These are phyloP conservation scores for Ceratotherium simum DNA, from an alignment of 2,113 vertebrate species.

Conservation along the genomic window DNA sequence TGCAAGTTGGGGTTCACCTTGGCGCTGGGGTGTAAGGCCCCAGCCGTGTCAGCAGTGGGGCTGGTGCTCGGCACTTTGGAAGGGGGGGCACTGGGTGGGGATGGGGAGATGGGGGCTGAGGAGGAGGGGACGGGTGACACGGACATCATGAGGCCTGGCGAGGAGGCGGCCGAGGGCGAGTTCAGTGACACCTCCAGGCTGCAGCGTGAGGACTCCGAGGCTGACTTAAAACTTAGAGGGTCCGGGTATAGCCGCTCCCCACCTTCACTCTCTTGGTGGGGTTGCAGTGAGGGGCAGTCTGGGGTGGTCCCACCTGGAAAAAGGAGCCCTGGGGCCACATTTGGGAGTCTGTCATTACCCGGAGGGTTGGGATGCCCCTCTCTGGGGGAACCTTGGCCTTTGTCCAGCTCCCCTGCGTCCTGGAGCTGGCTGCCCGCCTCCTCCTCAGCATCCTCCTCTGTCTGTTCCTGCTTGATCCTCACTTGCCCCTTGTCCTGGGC, in stretches of 20 bases:
- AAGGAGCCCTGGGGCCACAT: slow-evolving; percentile 77
- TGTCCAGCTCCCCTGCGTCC: slow-evolving; percentile 79
- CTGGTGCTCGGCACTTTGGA: slow-evolving; percentile 86
- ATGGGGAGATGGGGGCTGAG: slow-evolving; percentile 94
- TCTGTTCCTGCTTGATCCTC: slow-evolving; percentile 92
- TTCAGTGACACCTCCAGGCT: slow-evolving; percentile 95
- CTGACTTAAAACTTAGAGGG: slow-evolving; percentile 93
- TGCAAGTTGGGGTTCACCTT: slow-evolving; percentile 94
- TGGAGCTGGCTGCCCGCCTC: slow-evolving; percentile 68
- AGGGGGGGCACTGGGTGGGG: slow-evolving; percentile 84
- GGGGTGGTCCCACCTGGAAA: slow-evolving; percentile 81
- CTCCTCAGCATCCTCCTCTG: slow-evolving; percentile 68
- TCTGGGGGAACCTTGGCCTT: slow-evolving; percentile 81
- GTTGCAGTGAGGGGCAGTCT: slow-evolving; percentile 83
- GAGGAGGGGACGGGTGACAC: slow-evolving; percentile 94
- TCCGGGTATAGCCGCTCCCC: slow-evolving; percentile 87
- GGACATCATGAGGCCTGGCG: slow-evolving; percentile 93
- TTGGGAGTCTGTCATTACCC: slow-evolving; percentile 65
- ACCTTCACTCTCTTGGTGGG: slow-evolving; percentile 84
- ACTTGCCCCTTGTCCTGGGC: slow-evolving; percentile 75
- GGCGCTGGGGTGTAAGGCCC: slow-evolving; percentile 84
- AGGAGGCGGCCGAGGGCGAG: slow-evolving; percentile 95
- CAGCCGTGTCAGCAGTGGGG: slow-evolving; percentile 77
- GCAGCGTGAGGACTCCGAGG: slow-evolving; percentile 92
- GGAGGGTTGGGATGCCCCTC: slow-evolving; percentile 82